These are phyloP conservation scores for Dryomyza anilis DNA, from an alignment of 2,888 invertebrate genomes.

Conservation along the genomic window DNA sequence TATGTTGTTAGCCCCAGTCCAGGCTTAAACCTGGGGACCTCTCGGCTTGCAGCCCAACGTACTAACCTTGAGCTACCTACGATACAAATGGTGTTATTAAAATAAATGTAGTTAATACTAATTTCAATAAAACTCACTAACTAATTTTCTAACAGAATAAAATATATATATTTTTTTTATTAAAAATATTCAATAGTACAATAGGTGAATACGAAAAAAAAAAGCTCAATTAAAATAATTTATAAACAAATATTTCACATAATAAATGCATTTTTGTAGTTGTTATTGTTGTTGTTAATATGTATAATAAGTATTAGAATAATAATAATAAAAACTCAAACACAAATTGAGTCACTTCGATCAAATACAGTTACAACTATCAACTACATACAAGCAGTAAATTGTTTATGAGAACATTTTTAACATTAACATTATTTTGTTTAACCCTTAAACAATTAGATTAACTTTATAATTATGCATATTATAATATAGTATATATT, in stretches of 20 bases:
- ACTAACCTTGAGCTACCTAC: too few species aligned
- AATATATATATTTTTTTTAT: conserved; percentile 38
- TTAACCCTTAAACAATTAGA: neutral
- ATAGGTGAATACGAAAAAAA: conserved; percentile 21
- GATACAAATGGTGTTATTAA: too few species aligned
- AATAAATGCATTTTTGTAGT: conserved; percentile 46
- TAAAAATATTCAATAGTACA: conserved; percentile 19
- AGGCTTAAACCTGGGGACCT: too few species aligned
- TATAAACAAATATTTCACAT: conserved; percentile 28
- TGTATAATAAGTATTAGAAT: too few species aligned
- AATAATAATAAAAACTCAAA: conserved; percentile 43
- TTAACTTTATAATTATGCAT: conserved; percentile 5
- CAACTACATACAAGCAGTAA: neutral
- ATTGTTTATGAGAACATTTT: neutral
- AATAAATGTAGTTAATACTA: too few species aligned
- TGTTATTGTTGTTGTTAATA: too few species aligned
- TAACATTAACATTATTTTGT: too few species aligned
- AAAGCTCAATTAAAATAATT: conserved; percentile 25
- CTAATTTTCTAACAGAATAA: conserved; percentile 37
- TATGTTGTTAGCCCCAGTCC: too few species aligned
- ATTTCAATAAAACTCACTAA: conserved; percentile 27
- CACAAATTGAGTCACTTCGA: conserved; percentile 39
- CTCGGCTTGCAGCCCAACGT: too few species aligned
- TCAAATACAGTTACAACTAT: too few species aligned
- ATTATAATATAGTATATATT: neutral